Evolutionary conservation across 2,888 invertebrate genomes (phyloP).

Genomic region (Drosophila neonasuta): DNA sequence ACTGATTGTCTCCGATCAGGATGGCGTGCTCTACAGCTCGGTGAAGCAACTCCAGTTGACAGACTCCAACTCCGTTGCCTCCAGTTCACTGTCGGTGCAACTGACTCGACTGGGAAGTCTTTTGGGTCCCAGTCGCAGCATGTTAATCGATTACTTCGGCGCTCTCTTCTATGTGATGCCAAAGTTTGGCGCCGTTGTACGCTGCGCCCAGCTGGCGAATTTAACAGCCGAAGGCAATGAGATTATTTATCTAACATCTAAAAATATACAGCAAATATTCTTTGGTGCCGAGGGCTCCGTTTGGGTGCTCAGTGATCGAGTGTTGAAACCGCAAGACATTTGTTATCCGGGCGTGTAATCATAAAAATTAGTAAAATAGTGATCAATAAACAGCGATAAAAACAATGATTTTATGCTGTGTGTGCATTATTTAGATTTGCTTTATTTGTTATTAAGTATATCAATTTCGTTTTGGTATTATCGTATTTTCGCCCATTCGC

Average conservation of each 20-base stretch:
- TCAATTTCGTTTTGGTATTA: slow-evolving; percentile 38
- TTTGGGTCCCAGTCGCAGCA: slow-evolving; percentile 73
- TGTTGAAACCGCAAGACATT: slow-evolving; percentile 75
- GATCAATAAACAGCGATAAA: slow-evolving; percentile 15
- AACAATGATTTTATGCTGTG: slow-evolving; percentile 10
- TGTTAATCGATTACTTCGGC: slow-evolving; percentile 70
- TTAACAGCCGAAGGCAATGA: slow-evolving; percentile 79
- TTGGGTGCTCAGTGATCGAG: slow-evolving; percentile 79
- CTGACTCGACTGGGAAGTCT: slow-evolving; percentile 70
- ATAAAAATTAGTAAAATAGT: slow-evolving; percentile 2
- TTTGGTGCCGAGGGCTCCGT: slow-evolving; percentile 74
- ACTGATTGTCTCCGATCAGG: slow-evolving; percentile 75
- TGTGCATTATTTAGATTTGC: slow-evolving; percentile 17
- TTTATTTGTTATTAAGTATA: slow-evolving; percentile 29
- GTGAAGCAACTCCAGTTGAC: slow-evolving; percentile 21
- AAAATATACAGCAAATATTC: slow-evolving; percentile 80
- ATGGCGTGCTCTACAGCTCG: slow-evolving; percentile 70
- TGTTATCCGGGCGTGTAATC: slow-evolving; percentile 65
- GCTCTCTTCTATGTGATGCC: slow-evolving; percentile 78
- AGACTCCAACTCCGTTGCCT: background rate
- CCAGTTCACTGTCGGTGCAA: slow-evolving; percentile 21
- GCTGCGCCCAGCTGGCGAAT: slow-evolving; percentile 65
- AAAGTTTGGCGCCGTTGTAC: slow-evolving; percentile 79
- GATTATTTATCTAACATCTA: slow-evolving; percentile 79
- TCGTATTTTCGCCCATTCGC: slow-evolving; percentile 16